A percentile compares a stretch with the other conserved stretches of the same genome.
Conservation (phyloP, 2,113 vertebrate species). For the Callaeas wilsoni region DNA sequence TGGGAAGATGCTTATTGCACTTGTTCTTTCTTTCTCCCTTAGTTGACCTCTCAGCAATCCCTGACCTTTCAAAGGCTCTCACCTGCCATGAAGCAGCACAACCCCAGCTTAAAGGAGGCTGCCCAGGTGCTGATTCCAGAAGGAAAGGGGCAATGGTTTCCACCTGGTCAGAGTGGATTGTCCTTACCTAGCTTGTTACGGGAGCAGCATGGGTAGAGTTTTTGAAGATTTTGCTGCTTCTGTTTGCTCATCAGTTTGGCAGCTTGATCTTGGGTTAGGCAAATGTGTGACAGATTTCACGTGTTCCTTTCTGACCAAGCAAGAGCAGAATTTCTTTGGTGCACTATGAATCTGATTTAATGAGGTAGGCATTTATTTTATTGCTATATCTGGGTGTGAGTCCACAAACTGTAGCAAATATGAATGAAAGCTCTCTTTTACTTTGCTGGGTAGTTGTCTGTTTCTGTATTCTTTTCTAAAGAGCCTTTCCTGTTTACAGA, state of each 20-base stretch:
- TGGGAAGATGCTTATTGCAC: background rate
- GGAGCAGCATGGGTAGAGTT: background rate
- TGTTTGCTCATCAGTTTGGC: background rate
- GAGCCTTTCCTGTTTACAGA: background rate
- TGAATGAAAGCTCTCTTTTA: background rate
- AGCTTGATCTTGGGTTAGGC: background rate
- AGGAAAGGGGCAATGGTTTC: background rate
- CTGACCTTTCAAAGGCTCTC: background rate
- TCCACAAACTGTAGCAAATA: background rate
- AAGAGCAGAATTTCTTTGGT: background rate
- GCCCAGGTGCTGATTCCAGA: background rate
- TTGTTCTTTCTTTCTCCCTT: background rate
- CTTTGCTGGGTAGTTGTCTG: background rate
- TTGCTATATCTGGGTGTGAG: background rate
- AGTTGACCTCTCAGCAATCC: background rate
- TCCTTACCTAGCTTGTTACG: background rate
- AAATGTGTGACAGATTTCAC: background rate
- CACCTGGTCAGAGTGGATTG: background rate
- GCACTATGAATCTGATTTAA: background rate
- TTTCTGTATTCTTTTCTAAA: background rate
- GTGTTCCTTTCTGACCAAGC: background rate
- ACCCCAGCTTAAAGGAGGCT: background rate
- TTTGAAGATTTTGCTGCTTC: background rate
- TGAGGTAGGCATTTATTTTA: background rate
- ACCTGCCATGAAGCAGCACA: fast-evolving